phyloP scores from a whole-genome alignment of 1,140 invertebrate genomes.

The Maniola jurtina region DNA sequence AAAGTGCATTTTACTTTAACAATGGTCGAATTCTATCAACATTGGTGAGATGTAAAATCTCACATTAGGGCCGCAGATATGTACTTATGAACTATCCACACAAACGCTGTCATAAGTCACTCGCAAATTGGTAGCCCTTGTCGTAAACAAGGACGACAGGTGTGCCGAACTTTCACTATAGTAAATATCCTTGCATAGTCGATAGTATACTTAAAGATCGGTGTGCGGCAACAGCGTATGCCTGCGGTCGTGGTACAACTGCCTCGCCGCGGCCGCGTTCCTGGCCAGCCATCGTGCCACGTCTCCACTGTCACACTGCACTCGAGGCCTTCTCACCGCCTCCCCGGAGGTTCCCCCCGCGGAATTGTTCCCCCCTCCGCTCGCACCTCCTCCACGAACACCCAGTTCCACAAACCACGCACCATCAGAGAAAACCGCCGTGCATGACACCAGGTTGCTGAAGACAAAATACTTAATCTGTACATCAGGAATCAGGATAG shows the following conservation, averaged over 20 bases:
- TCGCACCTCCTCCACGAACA: slow-evolving; percentile 77
- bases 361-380: slow-evolving; percentile 56
- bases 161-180: too few species aligned
- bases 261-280: slow-evolving; percentile 90
- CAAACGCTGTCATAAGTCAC: too few species aligned
- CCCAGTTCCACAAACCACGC: slow-evolving; percentile 89
- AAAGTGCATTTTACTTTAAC: too few species aligned
- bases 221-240: slow-evolving; percentile 78
- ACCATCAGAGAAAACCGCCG: slow-evolving; percentile 77
- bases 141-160: neutral
- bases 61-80: too few species aligned
- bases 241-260: slow-evolving; percentile 88
- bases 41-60: too few species aligned
- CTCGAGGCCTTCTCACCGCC: slow-evolving; percentile 85
- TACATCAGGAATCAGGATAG: too few species aligned
- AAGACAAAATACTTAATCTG: slow-evolving; percentile 28
- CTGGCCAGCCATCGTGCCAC: slow-evolving; percentile 88
- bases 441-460: slow-evolving; percentile 81
- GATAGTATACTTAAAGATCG: slow-evolving; percentile 32
- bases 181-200: neutral
- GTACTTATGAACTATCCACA: too few species aligned
- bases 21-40: too few species aligned
- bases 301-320: slow-evolving; percentile 89
- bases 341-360: slow-evolving; percentile 46
- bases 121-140: too few species aligned